Conservation (phyloP, 2,797 vertebrate genomes). For the Argya squamiceps region DNA sequence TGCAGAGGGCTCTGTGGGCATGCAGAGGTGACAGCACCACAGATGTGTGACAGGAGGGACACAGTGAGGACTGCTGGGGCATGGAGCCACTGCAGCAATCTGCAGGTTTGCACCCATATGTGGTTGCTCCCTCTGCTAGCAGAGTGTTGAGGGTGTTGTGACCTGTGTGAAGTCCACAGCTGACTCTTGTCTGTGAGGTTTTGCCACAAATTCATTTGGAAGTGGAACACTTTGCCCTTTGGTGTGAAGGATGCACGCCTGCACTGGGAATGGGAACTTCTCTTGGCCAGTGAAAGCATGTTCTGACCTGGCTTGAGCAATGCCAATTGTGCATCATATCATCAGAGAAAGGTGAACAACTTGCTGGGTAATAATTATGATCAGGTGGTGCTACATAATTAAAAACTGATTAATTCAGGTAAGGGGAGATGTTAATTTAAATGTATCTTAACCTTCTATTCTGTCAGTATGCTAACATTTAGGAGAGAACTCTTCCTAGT, state of each 20-base stretch:
- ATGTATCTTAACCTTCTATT: background rate
- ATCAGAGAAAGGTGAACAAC: background rate
- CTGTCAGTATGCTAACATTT: background rate
- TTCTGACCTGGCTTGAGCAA: background rate
- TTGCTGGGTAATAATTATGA: background rate
- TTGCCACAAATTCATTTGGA: accelerated
- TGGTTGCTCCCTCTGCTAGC: background rate
- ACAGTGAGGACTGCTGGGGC: background rate
- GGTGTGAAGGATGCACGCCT: background rate
- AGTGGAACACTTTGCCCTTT: background rate
- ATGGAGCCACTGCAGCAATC: background rate
- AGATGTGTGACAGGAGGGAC: background rate
- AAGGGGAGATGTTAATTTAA: background rate
- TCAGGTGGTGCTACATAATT: background rate
- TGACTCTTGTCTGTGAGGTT: background rate
- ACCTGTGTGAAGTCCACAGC: accelerated
- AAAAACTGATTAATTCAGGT: background rate
- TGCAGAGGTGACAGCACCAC: background rate
- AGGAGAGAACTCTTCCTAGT: background rate
- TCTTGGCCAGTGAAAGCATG: background rate
- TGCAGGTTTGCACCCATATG: accelerated
- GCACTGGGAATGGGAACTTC: background rate
- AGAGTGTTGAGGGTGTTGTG: background rate
- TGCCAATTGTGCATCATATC: accelerated
- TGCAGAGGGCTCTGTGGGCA: background rate